Base-by-base conservation (phyloP, 2,113 vertebrate genomes). In the Strix uralensis region DNA sequence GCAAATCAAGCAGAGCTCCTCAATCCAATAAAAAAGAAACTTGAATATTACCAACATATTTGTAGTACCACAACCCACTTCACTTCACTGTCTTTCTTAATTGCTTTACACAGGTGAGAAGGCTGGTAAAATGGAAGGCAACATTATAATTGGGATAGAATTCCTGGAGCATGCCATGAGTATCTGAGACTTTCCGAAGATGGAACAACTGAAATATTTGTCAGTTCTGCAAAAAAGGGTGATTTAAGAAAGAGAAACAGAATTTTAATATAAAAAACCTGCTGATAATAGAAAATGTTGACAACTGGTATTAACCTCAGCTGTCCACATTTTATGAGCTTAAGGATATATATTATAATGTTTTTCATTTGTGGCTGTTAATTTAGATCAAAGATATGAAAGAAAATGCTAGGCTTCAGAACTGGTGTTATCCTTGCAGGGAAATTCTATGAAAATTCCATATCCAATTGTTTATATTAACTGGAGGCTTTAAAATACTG, bases 51-150 rank as follows among this genome's bases (percentile, higher is more conserved):
- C 77, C 44, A 70, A 61, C 92, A 80, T 94, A 46, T 63, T 79
- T 88, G 13, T 57, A 63, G 71, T 88, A 88, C 20, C 58, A 83
- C 82, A 93, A 52, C 30, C 47, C 52, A 75, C 46, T 88, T 83
- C 86, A 82, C 86, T 73, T 93, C 52, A 32, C 52, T 81, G 52
- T 67, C 52, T 92, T 88, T 86, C 86, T 92, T 91, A 81, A 72
- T 85, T 91, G 92, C 77, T 94, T 95, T 92, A 58, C 42, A 58
- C 49, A 82, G 70, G 81, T 95, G 54, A 92, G 44, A 80, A 79
- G 22, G 29, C 58, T 75, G 54, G 40, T 81, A 90, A 90, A 92
- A 78, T 92, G 8, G 40, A 86, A 85, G 19, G 38, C 73, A 59
- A 71, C 25, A 26, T 62, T 87, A 9, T 78, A 57, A 73, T 13